A percentile compares a stretch with the other conserved stretches of the same genome.
Evolutionary conservation across 2,888 invertebrate genomes (phyloP).

Genomic region (Drosophila neonasuta): DNA sequence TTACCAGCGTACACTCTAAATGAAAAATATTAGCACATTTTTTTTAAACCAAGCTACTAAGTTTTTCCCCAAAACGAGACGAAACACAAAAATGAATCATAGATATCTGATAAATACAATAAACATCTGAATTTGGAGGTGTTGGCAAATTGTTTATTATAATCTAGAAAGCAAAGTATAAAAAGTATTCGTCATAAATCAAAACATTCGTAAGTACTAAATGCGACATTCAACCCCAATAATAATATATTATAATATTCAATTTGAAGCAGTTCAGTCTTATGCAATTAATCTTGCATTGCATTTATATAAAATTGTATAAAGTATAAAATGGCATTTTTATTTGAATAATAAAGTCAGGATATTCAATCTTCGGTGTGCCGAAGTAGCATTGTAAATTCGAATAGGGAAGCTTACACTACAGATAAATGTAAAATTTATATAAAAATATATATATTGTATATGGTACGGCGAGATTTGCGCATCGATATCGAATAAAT

Average conservation of each 20-base stretch:
- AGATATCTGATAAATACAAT: background rate
- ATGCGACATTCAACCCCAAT: constrained; percentile 9
- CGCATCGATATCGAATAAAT: constrained; percentile 21
- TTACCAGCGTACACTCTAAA: too few relatives aligned
- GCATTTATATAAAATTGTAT: background rate
- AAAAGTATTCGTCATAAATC: background rate
- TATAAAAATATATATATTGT: constrained; percentile 17
- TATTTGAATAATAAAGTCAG: background rate
- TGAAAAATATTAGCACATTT: too few relatives aligned
- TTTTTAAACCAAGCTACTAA: too few relatives aligned
- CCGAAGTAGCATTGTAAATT: constrained; percentile 19
- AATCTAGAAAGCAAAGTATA: background rate
- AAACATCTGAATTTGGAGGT: background rate
- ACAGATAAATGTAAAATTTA: constrained; percentile 17
- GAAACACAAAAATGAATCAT: too few relatives aligned
- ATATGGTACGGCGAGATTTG: background rate
- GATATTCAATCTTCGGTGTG: background rate
- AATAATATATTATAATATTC: background rate
- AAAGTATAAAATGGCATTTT: constrained; percentile 2
- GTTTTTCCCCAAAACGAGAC: background rate
- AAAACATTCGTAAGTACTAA: constrained; percentile 24
- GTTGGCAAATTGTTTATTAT: background rate
- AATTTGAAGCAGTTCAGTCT: constrained; percentile 1
- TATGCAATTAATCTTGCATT: background rate
- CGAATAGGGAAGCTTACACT: background rate